Conservation (phyloP, 2,113 vertebrate species). For the Verasper variegatus region DNA sequence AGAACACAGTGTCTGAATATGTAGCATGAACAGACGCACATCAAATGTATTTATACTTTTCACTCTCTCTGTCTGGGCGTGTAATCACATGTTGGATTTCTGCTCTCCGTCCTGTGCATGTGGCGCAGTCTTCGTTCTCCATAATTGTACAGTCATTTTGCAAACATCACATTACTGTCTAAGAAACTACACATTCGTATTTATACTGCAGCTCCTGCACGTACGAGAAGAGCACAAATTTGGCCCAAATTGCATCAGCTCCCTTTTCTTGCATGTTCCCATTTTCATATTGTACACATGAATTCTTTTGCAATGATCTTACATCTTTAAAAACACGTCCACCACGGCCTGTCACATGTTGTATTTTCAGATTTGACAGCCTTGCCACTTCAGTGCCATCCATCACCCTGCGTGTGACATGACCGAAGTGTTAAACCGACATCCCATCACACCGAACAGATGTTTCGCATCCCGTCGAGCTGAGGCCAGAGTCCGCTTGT, state of each 20-base stretch:
- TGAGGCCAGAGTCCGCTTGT: conserved; percentile 14
- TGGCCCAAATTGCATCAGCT: conserved; percentile 17
- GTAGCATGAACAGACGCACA: conserved; percentile 12
- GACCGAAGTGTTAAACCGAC: conserved; percentile 40
- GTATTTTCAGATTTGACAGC: background rate
- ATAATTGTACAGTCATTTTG: conserved; percentile 82
- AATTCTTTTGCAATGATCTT: conserved; percentile 13
- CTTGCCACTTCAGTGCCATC: conserved; percentile 31
- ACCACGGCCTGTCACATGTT: conserved; percentile 11
- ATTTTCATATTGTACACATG: conserved; percentile 31
- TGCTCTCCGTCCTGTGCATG: conserved; percentile 61
- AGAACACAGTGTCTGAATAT: conserved; percentile 8
- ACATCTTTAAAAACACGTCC: conserved; percentile 24
- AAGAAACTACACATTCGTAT: conserved; percentile 64
- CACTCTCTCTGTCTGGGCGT: conserved; percentile 55
- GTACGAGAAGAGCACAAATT: conserved; percentile 2
- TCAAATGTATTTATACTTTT: conserved; percentile 27
- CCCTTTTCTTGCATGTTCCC: conserved; percentile 11
- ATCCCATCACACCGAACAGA: no score
- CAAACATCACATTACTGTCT: conserved; percentile 73
- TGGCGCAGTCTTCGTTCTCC: conserved; percentile 67
- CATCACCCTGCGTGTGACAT: conserved; percentile 26
- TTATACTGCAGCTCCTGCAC: conserved; percentile 42
- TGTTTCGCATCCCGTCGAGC: background rate
- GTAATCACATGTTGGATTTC: conserved; percentile 78